Percentiles rank a stretch among this genome's conserved stretches.
Conservation (phyloP, 2,888 invertebrate genomes). For the Eilema sororculum region DNA sequence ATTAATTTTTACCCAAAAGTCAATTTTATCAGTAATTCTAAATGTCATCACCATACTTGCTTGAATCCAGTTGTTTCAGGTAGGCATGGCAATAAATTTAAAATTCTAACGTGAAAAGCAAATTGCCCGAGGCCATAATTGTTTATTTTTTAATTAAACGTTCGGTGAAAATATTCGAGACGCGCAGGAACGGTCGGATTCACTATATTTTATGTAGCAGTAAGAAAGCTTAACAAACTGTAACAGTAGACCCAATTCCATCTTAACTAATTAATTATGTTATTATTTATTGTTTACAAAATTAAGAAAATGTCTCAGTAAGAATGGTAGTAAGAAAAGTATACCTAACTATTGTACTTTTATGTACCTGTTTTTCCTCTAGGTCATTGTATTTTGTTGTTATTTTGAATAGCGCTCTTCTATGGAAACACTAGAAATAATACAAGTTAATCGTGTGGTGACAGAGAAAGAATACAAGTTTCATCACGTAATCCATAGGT, state of each 20-base stretch:
- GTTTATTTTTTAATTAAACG: conserved; percentile 60
- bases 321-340: not conserved
- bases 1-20: not conserved
- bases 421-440: too few relatives aligned
- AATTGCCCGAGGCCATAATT: conserved; percentile 9
- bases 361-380: not conserved
- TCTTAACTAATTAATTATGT: conserved; percentile 40
- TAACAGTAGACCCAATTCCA: conserved; percentile 53
- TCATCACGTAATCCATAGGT: too few relatives aligned
- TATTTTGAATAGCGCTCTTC: not conserved
- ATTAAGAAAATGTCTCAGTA: conserved; percentile 15
- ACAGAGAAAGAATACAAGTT: too few relatives aligned
- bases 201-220: conserved; percentile 52
- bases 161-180: conserved; percentile 44
- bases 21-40: not conserved
- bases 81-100: not conserved
- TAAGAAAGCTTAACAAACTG: conserved; percentile 60
- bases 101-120: conserved; percentile 10
- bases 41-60: not conserved
- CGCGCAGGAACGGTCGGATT: conserved; percentile 44
- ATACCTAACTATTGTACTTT: conserved; percentile 5
- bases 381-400: not conserved
- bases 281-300: conserved; percentile 29
- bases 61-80: not conserved
- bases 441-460: too few relatives aligned